Conservation (phyloP, 2,113 vertebrate genomes). For the Fregata magnificens region DNA sequence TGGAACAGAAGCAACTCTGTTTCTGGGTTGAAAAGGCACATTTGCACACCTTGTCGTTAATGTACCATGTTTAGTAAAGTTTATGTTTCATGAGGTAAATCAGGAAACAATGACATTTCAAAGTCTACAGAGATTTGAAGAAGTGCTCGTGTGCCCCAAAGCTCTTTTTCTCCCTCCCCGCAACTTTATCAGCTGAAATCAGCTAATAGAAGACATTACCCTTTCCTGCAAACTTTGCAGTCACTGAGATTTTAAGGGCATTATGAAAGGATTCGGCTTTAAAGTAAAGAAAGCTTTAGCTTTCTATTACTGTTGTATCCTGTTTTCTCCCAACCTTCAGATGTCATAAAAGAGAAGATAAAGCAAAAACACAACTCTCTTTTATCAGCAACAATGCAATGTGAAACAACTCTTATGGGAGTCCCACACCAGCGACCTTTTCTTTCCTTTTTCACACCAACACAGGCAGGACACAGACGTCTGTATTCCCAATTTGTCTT, state of each 20-base stretch:
- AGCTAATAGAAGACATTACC: not conserved
- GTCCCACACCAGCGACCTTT: not conserved
- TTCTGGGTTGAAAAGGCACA: not conserved
- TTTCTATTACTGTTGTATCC: not conserved
- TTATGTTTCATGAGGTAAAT: conserved; percentile 43
- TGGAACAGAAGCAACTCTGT: conserved; percentile 56
- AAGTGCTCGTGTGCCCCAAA: not conserved
- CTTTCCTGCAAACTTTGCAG: not conserved
- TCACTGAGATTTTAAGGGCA: not conserved
- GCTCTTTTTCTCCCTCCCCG: not conserved
- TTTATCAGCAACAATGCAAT: not conserved
- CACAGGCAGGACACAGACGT: not conserved
- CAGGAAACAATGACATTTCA: conserved; percentile 50
- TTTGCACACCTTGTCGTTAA: conserved; percentile 53
- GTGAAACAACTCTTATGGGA: not conserved
- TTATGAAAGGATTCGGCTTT: not conserved
- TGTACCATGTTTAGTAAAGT: conserved; percentile 35
- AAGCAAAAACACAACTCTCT: not conserved
- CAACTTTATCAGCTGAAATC: not conserved
- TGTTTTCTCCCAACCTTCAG: not conserved
- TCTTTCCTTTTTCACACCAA: not conserved
- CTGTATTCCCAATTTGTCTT: not conserved
- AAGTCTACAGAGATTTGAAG: conserved; percentile 6
- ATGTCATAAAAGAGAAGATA: not conserved
- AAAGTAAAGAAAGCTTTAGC: not conserved